Evolutionary conservation across 2,888 invertebrate species (phyloP), one percentile per base, ranked within the genome.

Genomic region (Steinernema hermaphroditum): DNA sequence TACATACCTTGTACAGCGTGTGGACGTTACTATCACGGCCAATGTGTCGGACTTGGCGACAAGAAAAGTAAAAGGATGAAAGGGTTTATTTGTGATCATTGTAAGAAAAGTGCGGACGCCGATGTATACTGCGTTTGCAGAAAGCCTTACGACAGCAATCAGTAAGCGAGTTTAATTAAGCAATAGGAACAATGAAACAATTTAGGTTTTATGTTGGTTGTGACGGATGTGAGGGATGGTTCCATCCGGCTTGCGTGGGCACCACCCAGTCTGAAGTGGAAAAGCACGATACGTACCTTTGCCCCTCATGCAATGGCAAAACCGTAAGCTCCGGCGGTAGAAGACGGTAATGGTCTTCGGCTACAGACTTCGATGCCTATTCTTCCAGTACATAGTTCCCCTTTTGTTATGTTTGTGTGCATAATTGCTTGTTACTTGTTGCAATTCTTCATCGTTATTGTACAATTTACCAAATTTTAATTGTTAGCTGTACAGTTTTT

Each of bases 191-290:
- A 8, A 37, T 37, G 37, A 37, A 4, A 37, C 4, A 37, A 37
- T 37, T 49, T 87, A 94, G 94, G 88, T 97, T 97, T 90, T 98
- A 97, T 88, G 96, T 98, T 86, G 96, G 96, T 87, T 98, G 98
- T 88, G 98, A 98, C 89, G 92, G 93, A 78, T 98, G 98, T 88
- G 94, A 96, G 88, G 96, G 95, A 88, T 98, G 98, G 98, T 97
- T 96, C 89, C 97, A 97, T 88, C 96, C 96, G 8, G 91, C 93
- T 74, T 97, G 97, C 88, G 96, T 97, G 57, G 96, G 96, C 46
- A 83, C 79, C 16, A 86, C 88, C 24, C 86, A 87, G 43, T 85
- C 87, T 81, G 81, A 78, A 49, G 87, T 62, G 8, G 27, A 24
- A 2, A 62, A 62, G 32, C 16, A 1, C 1, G 27, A 24, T 16